Conservation (phyloP, 2,113 vertebrate genomes). For the Alethe castanea region DNA sequence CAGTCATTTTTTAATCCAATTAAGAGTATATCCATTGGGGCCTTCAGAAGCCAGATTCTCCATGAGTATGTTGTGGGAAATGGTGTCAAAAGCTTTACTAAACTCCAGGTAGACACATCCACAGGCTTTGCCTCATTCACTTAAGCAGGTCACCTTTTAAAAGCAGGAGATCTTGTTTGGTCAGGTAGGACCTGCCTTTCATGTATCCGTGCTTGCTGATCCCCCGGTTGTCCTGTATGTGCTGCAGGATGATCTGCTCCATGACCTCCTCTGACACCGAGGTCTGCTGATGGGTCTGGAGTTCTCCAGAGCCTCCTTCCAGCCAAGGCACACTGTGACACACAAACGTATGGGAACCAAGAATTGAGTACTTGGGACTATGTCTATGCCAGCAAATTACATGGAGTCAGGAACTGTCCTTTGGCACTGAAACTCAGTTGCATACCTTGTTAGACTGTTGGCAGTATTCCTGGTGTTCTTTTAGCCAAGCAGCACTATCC, state of each 20-base stretch:
- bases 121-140: neutral
- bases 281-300: neutral
- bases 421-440: neutral
- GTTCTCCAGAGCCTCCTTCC: neutral
- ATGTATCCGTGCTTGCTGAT: neutral
- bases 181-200: neutral
- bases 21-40: neutral
- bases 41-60: neutral
- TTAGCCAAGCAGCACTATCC: neutral
- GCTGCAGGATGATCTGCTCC: neutral
- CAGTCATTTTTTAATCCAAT: neutral
- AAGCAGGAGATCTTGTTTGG: neutral
- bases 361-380: neutral
- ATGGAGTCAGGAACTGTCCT: neutral
- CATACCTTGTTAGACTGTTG: neutral
- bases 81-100: neutral
- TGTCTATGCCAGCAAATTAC: neutral
- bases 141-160: neutral
- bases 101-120: neutral
- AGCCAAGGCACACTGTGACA: neutral
- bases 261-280: rapidly evolving
- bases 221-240: neutral
- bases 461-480: neutral
- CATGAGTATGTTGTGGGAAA: neutral
- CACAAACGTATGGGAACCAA: neutral